Conservation (phyloP, 2,113 vertebrate genomes). For the Brachyhypopomus gauderio region DNA sequence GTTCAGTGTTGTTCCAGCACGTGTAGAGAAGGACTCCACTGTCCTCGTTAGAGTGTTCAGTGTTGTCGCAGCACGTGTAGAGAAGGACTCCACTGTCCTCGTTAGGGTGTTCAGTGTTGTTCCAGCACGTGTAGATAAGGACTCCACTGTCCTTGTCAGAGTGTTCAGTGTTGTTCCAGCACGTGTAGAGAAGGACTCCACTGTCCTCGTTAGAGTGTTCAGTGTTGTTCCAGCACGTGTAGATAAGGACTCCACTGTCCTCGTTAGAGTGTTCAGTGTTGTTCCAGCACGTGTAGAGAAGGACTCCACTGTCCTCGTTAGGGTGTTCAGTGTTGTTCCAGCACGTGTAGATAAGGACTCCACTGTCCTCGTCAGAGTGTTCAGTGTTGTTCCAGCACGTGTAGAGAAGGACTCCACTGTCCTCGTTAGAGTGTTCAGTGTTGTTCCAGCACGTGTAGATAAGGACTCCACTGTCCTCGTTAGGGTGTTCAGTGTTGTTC, state of each 20-base stretch:
- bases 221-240: too few relatives aligned
- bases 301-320: conserved; percentile 36
- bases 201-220: conserved; percentile 29
- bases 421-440: too few relatives aligned
- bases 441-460: conserved; percentile 58
- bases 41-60: conserved; percentile 24
- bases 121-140: conserved; percentile 58
- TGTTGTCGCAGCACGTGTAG: too few relatives aligned
- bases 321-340: too few relatives aligned
- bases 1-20: too few relatives aligned
- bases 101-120: too few relatives aligned
- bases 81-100: conserved; percentile 49
- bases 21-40: conserved; percentile 52
- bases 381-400: too few relatives aligned
- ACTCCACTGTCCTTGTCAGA: conserved; percentile 30
- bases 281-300: conserved; percentile 58
- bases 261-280: too few relatives aligned
- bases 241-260: conserved; percentile 50
- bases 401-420: conserved; percentile 51
- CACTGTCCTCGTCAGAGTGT: conserved; percentile 29
- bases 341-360: conserved; percentile 55
- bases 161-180: too few relatives aligned
- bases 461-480: conserved; percentile 43
- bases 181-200: conserved; percentile 53
- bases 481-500: too few relatives aligned